Evolutionary conservation across 2,113 vertebrate genomes (phyloP).

Genomic region (Struthidea cinerea): DNA sequence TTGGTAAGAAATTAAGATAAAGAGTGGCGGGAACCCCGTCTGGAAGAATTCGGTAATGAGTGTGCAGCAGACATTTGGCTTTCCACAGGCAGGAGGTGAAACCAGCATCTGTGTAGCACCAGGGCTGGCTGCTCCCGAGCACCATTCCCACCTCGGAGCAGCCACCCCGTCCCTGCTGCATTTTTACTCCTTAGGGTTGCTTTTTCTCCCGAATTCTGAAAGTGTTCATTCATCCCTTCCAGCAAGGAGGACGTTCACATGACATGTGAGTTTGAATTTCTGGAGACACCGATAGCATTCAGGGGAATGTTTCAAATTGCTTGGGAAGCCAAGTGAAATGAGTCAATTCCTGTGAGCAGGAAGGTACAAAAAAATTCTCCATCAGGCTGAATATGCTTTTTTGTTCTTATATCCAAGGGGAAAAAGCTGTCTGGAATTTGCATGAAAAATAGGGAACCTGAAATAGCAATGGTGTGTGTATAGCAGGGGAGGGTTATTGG

Average conservation of each 20-base stretch:
- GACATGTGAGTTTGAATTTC: background rate
- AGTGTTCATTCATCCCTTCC: background rate
- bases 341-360: slow-evolving; percentile 21
- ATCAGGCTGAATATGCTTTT: background rate
- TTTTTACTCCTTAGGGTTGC: background rate
- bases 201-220: background rate
- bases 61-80: background rate
- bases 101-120: background rate
- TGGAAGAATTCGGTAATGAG: background rate
- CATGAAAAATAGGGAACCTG: background rate
- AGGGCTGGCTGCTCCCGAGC: background rate
- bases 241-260: background rate
- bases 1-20: background rate
- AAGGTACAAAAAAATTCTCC: background rate
- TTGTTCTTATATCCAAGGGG: background rate
- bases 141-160: background rate
- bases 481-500: background rate
- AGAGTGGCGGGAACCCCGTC: fast-evolving
- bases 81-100: background rate
- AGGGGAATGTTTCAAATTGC: background rate
- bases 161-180: background rate
- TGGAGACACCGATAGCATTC: background rate
- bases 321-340: slow-evolving; percentile 26
- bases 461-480: background rate
- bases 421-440: background rate